Conservation (phyloP, 1,140 invertebrate species). For the Marisa cornuarietis region DNA sequence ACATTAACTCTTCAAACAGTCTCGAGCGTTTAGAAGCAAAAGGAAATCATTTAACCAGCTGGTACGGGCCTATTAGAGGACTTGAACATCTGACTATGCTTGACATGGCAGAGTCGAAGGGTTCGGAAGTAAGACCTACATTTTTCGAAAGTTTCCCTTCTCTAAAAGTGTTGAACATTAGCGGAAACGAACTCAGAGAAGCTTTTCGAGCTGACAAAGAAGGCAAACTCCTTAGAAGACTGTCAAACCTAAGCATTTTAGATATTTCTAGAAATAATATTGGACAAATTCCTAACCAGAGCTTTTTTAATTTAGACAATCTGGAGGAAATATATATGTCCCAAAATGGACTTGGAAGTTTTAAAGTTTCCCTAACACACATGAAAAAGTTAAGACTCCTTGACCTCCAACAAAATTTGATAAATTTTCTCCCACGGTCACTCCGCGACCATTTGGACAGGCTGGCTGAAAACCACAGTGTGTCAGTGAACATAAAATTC, state of each 20-base stretch:
- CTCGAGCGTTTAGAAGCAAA: neutral
- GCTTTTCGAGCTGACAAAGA: neutral
- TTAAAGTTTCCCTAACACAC: slow-evolving; percentile 15
- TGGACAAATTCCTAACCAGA: neutral
- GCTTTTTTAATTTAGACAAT: slow-evolving; percentile 18
- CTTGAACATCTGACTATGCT: slow-evolving; percentile 19
- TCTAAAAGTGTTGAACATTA: slow-evolving; percentile 19
- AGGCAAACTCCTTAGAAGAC: neutral
- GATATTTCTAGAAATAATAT: slow-evolving; percentile 38
- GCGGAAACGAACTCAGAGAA: slow-evolving; percentile 21
- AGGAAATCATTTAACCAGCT: slow-evolving; percentile 18
- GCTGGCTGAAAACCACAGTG: neutral
- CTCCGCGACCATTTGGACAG: slow-evolving; percentile 11
- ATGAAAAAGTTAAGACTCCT: slow-evolving; percentile 27
- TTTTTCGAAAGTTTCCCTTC: slow-evolving; percentile 30
- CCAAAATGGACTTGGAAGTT: slow-evolving; percentile 24
- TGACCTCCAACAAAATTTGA: slow-evolving; percentile 26
- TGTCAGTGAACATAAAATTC: slow-evolving; percentile 28
- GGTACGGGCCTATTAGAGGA: slow-evolving; percentile 25
- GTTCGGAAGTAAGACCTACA: slow-evolving; percentile 4
- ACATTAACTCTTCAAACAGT: slow-evolving; percentile 8
- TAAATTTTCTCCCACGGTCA: slow-evolving; percentile 2
- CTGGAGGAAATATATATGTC: slow-evolving; percentile 28
- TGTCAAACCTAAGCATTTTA: slow-evolving; percentile 23
- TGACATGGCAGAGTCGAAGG: slow-evolving; percentile 9